Conservation (phyloP, 2,113 vertebrate species). For the Varanus salvator region DNA sequence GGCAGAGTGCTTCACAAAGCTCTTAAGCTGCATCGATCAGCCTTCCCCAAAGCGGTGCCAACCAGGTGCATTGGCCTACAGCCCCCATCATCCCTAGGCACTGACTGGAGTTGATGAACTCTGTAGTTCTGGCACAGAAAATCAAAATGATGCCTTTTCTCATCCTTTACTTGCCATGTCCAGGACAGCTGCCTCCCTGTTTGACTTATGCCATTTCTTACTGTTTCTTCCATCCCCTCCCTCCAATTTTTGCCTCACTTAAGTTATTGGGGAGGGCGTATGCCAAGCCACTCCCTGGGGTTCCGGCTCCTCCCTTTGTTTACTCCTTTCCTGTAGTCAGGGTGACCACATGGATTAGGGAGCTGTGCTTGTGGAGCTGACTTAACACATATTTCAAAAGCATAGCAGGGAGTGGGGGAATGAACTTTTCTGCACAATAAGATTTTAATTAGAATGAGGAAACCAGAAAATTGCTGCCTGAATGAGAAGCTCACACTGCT, state of each 20-base stretch:
- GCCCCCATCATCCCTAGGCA: not conserved
- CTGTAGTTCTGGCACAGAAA: not conserved
- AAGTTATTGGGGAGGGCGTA: not conserved
- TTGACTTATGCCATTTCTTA: not conserved
- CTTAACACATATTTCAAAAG: slow-evolving; percentile 1
- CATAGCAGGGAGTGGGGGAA: not conserved
- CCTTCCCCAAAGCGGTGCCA: not conserved
- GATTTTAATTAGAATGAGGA: slow-evolving; percentile 22
- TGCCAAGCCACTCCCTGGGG: not conserved
- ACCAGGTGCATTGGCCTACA: not conserved
- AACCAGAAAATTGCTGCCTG: slow-evolving; percentile 1
- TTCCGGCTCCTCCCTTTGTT: not conserved
- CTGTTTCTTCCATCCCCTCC: not conserved
- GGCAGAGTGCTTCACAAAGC: not conserved
- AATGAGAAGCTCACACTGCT: not conserved
- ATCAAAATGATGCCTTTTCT: not conserved
- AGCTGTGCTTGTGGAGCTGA: not conserved
- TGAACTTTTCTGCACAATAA: not conserved
- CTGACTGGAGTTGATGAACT: not conserved
- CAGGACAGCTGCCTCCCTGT: not conserved
- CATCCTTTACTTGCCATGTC: not conserved
- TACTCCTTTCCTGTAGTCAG: not conserved
- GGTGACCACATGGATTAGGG: not conserved
- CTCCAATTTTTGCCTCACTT: not conserved
- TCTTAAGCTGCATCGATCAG: not conserved